phyloP scores from a whole-genome alignment of 2,888 invertebrate genomes.

The Unio pictorum region DNA sequence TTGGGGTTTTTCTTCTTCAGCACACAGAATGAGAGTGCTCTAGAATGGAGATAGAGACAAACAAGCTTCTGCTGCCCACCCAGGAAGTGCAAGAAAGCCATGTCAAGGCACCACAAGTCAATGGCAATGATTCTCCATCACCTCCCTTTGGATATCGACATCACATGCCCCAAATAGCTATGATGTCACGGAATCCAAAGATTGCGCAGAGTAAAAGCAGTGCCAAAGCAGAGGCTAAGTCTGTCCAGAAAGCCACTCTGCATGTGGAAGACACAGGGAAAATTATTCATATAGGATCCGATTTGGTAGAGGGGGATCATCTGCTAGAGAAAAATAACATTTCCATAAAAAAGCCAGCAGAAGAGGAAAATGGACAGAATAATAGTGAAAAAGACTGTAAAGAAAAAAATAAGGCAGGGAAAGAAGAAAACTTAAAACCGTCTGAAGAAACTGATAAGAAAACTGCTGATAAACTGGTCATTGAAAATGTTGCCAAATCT shows the following conservation, averaged over 20 bases:
- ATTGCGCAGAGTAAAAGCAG: slow-evolving; percentile 63
- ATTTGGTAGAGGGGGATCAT: slow-evolving; percentile 28
- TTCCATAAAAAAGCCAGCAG: neutral
- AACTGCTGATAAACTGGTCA: neutral
- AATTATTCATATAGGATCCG: slow-evolving; percentile 49
- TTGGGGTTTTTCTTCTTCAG: too few species aligned
- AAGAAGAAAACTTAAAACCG: neutral
- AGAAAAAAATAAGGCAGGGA: neutral
- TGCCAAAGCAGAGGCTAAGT: slow-evolving; percentile 35
- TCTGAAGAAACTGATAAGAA: slow-evolving; percentile 1
- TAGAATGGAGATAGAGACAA: too few species aligned
- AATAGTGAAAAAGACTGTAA: slow-evolving; percentile 11
- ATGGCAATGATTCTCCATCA: too few species aligned
- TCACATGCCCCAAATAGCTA: slow-evolving; percentile 59
- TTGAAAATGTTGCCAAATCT: neutral
- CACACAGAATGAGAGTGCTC: too few species aligned
- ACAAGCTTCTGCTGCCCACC: too few species aligned
- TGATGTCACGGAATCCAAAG: slow-evolving; percentile 51
- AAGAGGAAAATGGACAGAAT: slow-evolving; percentile 10
- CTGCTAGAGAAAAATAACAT: slow-evolving; percentile 6
- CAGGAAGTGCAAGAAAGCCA: too few species aligned
- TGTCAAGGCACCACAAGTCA: too few species aligned
- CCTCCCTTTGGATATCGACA: slow-evolving; percentile 47
- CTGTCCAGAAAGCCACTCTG: slow-evolving; percentile 39
- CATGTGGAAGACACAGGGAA: slow-evolving; percentile 55